Conservation (phyloP, 2,113 vertebrate species). For the Rhinolophus ferrumequinum region DNA sequence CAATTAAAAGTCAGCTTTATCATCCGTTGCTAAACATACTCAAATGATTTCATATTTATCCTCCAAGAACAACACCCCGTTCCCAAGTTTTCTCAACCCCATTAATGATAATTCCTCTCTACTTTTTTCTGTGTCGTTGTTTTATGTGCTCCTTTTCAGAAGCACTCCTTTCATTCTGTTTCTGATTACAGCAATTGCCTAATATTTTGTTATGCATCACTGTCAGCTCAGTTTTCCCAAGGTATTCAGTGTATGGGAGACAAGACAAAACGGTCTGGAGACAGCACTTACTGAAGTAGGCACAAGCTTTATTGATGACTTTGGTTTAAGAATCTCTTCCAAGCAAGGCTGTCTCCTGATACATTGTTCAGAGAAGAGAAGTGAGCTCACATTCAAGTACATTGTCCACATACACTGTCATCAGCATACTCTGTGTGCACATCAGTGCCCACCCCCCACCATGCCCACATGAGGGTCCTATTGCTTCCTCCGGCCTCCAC, state of each 20-base stretch:
- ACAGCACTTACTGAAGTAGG: slow-evolving; percentile 65
- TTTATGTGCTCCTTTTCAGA: neutral
- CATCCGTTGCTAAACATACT: neutral
- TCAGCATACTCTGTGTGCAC: neutral
- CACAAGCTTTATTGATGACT: slow-evolving; percentile 70
- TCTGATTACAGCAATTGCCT: neutral
- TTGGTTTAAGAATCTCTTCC: slow-evolving; percentile 70
- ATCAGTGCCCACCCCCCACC: neutral
- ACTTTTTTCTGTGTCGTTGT: neutral
- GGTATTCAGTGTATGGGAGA: slow-evolving; percentile 45
- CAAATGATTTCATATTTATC: neutral
- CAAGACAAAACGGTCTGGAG: slow-evolving; percentile 62
- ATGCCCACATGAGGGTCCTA: neutral
- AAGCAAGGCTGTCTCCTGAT: slow-evolving; percentile 67
- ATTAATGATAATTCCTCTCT: neutral
- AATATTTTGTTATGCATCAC: slow-evolving; percentile 30
- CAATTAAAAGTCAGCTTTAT: neutral
- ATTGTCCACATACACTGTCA: neutral
- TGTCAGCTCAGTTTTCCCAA: slow-evolving; percentile 59
- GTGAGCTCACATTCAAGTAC: slow-evolving; percentile 38
- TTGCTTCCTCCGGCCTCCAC: neutral
- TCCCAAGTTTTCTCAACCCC: neutral
- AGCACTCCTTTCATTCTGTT: neutral
- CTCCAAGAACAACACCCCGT: neutral
- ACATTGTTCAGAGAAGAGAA: slow-evolving; percentile 56